Base-by-base conservation (phyloP, 2,113 vertebrate species). In the Meles meles region DNA sequence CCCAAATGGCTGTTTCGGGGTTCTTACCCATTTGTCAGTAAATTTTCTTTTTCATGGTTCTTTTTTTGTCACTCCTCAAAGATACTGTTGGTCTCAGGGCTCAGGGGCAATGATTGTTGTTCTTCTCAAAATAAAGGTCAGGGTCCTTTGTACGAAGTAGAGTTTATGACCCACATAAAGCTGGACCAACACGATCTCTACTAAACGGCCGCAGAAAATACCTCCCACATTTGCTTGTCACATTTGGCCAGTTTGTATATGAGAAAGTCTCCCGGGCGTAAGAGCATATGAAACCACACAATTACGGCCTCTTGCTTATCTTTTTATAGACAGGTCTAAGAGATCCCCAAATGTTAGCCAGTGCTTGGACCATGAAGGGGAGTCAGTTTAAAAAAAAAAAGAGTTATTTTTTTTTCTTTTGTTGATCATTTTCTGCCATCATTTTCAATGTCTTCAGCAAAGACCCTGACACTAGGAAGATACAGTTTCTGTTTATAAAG, bases 81-180 rank as follows among this genome's bases (percentile, higher is more conserved):
- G 81, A 20, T 42, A 29, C 17, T 55, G 6, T 37, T 49, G 44
- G 71, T 86, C 57, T 18, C 27, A 27, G 63, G 57, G 23, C 29
- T 83, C 42, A 61, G 61, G 61, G 67, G 76, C 79, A 59, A 8
- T 52, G 55, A 34, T 23, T 13, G 11, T 27, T 21, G n/a, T 15
- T 71, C 47, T 52, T 91, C 42, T 76, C 69, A 49, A 27, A 29
- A 34, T 25, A 72, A 93, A 86, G 34, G 31, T 17, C 52, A 83
- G 49, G 52, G 3, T 80, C 55, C 47, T 96, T 52, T 77, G 83
- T 82, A 96, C 90, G 90, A 91, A 96, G 88, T 25, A 80, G 80
- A 39, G 94, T 96, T 97, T 96, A 86, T 96, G 97, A 95, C 61
- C 87, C 87, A 93, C 92, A 88, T 91, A 71, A 89, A 96, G 85